Conservation (phyloP, 2,797 vertebrate species). For the Muscicapa striata region DNA sequence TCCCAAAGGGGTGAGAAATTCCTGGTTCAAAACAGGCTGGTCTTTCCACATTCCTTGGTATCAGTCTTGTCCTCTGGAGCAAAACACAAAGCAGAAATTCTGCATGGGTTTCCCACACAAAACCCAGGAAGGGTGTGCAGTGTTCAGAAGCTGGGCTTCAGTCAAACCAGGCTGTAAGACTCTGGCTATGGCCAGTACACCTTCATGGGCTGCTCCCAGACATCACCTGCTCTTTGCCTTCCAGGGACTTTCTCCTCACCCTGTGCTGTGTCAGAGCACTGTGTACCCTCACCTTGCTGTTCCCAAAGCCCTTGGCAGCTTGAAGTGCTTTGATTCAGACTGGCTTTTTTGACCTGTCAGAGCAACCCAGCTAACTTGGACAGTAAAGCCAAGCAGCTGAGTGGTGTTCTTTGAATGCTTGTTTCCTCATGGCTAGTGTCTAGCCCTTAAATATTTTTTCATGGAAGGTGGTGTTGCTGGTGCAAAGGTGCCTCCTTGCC, state of each 20-base stretch:
- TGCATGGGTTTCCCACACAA: neutral
- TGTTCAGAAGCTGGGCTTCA: neutral
- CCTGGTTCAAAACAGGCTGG: neutral
- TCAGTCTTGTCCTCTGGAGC: neutral
- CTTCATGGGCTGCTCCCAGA: fast-evolving
- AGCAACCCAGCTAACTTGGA: neutral
- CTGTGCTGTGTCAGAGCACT: fast-evolving
- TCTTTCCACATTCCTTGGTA: neutral
- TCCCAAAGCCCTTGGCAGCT: neutral
- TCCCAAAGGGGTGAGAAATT: neutral
- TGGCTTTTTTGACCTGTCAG: neutral
- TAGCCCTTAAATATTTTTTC: neutral
- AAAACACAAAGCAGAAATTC: neutral
- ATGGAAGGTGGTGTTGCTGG: neutral
- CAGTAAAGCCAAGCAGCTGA: neutral
- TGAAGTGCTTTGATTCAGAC: neutral
- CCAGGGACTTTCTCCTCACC: neutral
- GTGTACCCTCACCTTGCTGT: fast-evolving
- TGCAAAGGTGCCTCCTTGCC: neutral
- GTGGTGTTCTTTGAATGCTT: neutral
- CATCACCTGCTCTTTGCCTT: neutral
- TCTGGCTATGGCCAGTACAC: neutral
- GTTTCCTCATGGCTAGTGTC: neutral
- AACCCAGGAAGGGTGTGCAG: neutral
- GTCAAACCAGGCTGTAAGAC: fast-evolving